A percentile compares a stretch with the other conserved stretches of the same genome.
These are phyloP conservation scores for Hucho hucho DNA, from an alignment of 2,113 vertebrate genomes.

Conservation along the genomic window DNA sequence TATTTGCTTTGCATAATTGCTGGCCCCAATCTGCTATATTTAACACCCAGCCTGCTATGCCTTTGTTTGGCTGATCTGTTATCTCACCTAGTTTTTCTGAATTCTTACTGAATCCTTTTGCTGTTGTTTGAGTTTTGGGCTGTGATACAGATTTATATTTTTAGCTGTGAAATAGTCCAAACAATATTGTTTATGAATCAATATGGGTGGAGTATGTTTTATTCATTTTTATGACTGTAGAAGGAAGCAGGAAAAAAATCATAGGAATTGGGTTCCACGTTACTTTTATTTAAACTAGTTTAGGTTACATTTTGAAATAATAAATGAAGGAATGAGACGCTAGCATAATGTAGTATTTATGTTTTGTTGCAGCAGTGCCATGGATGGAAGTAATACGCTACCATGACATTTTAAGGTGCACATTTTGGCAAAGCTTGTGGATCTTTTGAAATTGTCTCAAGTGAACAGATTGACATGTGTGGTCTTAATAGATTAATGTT, in stretches of 20 bases:
- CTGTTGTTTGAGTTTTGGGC: conserved; percentile 26
- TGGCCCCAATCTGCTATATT: conserved; percentile 69
- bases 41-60: conserved; percentile 46
- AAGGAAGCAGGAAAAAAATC: too few relatives aligned
- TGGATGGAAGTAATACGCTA: too few relatives aligned
- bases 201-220: neutral
- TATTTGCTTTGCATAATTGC: conserved; percentile 75
- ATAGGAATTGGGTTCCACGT: too few relatives aligned
- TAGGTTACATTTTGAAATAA: conserved; percentile 13
- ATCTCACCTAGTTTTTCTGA: conserved; percentile 43
- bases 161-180: too few relatives aligned
- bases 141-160: neutral
- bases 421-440: conserved; percentile 28
- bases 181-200: neutral
- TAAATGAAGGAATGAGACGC: conserved; percentile 40
- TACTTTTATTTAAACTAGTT: too few relatives aligned
- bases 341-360: neutral
- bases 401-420: conserved; percentile 19
- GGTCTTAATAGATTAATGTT: neutral
- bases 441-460: neutral
- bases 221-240: conserved; percentile 1
- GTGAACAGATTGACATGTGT: conserved; percentile 2
- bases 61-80: conserved; percentile 40
- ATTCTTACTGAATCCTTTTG: conserved; percentile 19
- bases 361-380: too few relatives aligned